A percentile compares a stretch with the other conserved stretches of the same genome.
These are phyloP conservation scores for Otus sunia DNA, from an alignment of 2,113 vertebrate species.

Conservation along the genomic window DNA sequence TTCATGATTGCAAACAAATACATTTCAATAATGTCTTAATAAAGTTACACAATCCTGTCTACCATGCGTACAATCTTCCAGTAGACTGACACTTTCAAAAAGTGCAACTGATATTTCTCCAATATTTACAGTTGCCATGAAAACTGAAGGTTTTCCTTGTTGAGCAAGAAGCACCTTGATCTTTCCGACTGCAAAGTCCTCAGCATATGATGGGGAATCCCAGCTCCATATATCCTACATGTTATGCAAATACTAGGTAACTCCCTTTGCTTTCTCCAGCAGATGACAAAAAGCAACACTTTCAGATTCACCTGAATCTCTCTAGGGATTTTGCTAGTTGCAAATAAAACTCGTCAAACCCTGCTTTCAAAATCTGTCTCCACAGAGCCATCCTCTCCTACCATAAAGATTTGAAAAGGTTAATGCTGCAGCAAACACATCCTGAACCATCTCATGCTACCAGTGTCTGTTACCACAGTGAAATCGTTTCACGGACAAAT, in stretches of 20 bases:
- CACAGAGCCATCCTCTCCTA: background rate
- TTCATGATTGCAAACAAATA: background rate
- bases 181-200: background rate
- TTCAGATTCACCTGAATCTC: background rate
- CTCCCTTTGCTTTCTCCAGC: background rate
- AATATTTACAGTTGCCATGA: background rate
- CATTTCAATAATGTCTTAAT: background rate
- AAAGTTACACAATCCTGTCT: background rate
- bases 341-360: background rate
- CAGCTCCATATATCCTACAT: background rate
- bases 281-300: background rate
- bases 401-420: background rate
- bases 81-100: background rate
- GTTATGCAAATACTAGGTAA: background rate
- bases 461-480: background rate
- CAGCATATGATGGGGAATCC: background rate
- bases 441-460: background rate
- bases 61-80: background rate
- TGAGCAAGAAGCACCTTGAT: background rate
- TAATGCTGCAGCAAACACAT: background rate
- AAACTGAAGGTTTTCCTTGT: background rate
- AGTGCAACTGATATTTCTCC: background rate
- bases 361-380: background rate
- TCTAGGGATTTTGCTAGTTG: background rate
- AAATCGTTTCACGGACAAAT: background rate